These are phyloP conservation scores for Torymus aiolomorphi DNA, from an alignment of 2,888 invertebrate species.

Conservation along the genomic window DNA sequence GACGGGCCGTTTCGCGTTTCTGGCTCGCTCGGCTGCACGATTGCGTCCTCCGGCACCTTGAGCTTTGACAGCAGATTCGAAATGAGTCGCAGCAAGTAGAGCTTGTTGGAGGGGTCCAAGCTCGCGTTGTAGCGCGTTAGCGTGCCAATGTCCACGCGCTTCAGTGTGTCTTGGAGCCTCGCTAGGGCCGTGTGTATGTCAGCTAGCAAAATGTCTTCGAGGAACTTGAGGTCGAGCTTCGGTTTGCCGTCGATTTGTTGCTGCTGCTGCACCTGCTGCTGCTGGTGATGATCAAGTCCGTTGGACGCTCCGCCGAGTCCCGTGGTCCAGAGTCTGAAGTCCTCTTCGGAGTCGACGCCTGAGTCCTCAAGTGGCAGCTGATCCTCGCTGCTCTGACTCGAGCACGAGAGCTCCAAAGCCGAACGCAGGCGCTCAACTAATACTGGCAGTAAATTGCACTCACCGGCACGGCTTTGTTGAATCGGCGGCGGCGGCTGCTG, in stretches of 20 bases:
- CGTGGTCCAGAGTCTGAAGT: constrained; percentile 77
- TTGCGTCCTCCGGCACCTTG: constrained; percentile 73
- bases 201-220: constrained; percentile 81
- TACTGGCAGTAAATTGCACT: constrained; percentile 75
- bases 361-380: constrained; percentile 66
- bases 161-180: constrained; percentile 84
- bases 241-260: constrained; percentile 55
- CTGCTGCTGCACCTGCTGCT: constrained; percentile 43
- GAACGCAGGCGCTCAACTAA: constrained; percentile 76
- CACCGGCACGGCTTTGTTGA: constrained; percentile 69
- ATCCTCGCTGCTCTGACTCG: constrained; percentile 62
- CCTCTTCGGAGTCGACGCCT: constrained; percentile 81
- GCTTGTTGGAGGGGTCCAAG: constrained; percentile 77
- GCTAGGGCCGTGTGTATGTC: constrained; percentile 88
- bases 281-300: constrained; percentile 62
- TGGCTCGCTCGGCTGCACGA: constrained; percentile 68
- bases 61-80: constrained; percentile 82
- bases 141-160: constrained; percentile 75
- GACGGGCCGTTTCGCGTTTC: constrained; percentile 28
- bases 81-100: constrained; percentile 83
- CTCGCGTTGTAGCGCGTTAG: constrained; percentile 77
- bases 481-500: constrained; percentile 64
- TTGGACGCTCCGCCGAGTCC: constrained; percentile 73
- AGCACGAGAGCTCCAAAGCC: constrained; percentile 71
- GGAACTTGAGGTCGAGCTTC: constrained; percentile 75